Evolutionary conservation across 2,888 invertebrate species (phyloP).

Genomic region (Mechanitis messenoides): DNA sequence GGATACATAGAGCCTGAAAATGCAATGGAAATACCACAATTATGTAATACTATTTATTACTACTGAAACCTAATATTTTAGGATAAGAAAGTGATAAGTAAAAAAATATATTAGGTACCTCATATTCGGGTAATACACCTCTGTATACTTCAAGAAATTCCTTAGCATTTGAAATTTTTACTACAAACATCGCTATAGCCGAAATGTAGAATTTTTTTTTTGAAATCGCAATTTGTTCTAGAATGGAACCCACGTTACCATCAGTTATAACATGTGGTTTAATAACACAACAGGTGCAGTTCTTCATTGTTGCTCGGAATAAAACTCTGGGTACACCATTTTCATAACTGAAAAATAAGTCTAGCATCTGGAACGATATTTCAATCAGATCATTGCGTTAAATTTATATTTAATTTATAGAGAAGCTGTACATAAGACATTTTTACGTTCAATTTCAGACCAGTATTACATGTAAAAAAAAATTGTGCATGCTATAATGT

Average conservation of each 20-base stretch:
- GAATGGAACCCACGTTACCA: conserved; percentile 83
- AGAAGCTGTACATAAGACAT: too few relatives aligned
- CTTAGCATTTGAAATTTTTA: conserved; percentile 86
- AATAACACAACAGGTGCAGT: conserved; percentile 87
- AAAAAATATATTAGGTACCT: conserved; percentile 53
- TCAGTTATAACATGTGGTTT: conserved; percentile 92
- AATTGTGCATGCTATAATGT: too few relatives aligned
- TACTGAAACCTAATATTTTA: neutral
- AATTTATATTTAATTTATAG: too few relatives aligned
- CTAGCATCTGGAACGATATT: conserved; percentile 46
- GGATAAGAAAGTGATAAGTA: neutral
- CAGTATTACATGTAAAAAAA: too few relatives aligned
- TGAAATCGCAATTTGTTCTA: conserved; percentile 81
- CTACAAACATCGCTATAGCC: conserved; percentile 86
- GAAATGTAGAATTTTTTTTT: conserved; percentile 84
- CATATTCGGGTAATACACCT: conserved; percentile 86
- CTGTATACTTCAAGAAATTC: conserved; percentile 96
- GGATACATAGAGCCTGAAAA: conserved; percentile 83
- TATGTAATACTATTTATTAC: too few relatives aligned
- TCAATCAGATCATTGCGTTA: neutral
- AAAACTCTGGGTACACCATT: conserved; percentile 50
- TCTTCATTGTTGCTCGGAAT: conserved; percentile 75
- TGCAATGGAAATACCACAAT: neutral
- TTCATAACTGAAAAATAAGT: conserved; percentile 56
- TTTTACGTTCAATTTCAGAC: too few relatives aligned